Conservation (phyloP, 1,140 invertebrate genomes). For the Listronotus oregonensis region DNA sequence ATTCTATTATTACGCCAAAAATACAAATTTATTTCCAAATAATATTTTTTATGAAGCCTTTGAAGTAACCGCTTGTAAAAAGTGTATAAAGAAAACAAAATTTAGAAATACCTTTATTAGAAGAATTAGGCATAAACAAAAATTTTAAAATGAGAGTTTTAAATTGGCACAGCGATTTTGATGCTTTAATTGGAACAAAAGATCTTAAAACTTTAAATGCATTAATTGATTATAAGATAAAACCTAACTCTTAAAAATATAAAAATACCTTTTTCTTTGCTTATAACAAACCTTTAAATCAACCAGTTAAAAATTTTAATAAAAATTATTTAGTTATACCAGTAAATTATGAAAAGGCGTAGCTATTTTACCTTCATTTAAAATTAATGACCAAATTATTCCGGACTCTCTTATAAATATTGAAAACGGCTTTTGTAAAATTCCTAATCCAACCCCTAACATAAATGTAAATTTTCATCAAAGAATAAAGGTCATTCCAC, state of each 20-base stretch:
- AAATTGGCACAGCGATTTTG: slow-evolving; percentile 12
- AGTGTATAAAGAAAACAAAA: slow-evolving; percentile 10
- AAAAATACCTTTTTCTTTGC: slow-evolving; percentile 15
- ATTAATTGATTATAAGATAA: slow-evolving; percentile 15
- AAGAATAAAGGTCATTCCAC: slow-evolving; percentile 3
- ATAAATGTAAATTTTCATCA: slow-evolving; percentile 7
- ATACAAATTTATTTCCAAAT: slow-evolving; percentile 6
- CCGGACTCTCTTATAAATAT: slow-evolving; percentile 4
- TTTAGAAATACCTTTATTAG: slow-evolving; percentile 4
- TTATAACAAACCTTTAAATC: slow-evolving; percentile 11
- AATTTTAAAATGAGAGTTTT: slow-evolving; percentile 8
- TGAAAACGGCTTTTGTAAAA: slow-evolving; percentile 4
- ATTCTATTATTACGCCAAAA: neutral
- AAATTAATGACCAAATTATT: slow-evolving; percentile 4
- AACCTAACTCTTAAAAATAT: slow-evolving; percentile 8
- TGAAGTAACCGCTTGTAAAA: slow-evolving; percentile 6
- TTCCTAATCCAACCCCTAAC: slow-evolving; percentile 10
- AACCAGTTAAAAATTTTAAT: slow-evolving; percentile 4
- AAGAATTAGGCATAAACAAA: slow-evolving; percentile 8
- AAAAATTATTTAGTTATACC: slow-evolving; percentile 9
- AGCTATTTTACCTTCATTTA: slow-evolving; percentile 8
- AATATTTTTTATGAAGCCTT: slow-evolving; percentile 12
- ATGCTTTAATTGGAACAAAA: slow-evolving; percentile 11
- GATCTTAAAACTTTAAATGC: slow-evolving; percentile 3
- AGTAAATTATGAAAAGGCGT: slow-evolving; percentile 6